Evolutionary conservation across 1,140 invertebrate species (phyloP).

Genomic region (Pachypeltis micranthus): DNA sequence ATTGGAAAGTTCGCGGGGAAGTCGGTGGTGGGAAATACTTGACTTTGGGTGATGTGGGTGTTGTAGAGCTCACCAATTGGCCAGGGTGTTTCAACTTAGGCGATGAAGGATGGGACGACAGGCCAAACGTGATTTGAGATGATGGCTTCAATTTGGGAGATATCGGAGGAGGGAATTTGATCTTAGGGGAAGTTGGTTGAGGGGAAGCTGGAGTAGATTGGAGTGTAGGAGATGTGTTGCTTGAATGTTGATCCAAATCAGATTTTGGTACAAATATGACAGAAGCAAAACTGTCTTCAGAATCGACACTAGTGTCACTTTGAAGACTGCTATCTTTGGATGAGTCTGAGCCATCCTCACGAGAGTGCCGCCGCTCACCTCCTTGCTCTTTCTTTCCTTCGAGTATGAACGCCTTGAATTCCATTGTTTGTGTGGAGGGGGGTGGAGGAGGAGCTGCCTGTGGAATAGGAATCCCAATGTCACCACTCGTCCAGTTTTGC

Average conservation of each 20-base stretch:
- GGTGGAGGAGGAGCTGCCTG: slow-evolving; percentile 16
- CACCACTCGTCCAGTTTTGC: slow-evolving; percentile 49
- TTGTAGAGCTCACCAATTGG: slow-evolving; percentile 32
- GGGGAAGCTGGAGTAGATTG: slow-evolving; percentile 37
- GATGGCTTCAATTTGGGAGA: slow-evolving; percentile 26
- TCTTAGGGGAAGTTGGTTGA: slow-evolving; percentile 45
- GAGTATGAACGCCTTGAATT: slow-evolving; percentile 30
- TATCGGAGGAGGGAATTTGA: slow-evolving; percentile 37
- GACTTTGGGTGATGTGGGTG: slow-evolving; percentile 46
- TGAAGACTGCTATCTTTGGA: slow-evolving; percentile 84
- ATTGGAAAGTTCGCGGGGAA: slow-evolving; percentile 32
- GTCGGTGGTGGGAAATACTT: slow-evolving; percentile 43
- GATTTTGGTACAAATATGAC: slow-evolving; percentile 75
- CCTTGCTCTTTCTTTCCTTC: slow-evolving; percentile 31
- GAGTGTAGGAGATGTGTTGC: slow-evolving; percentile 35
- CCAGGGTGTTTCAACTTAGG: slow-evolving; percentile 40
- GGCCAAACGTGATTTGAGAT: slow-evolving; percentile 22
- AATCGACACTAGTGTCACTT: slow-evolving; percentile 84
- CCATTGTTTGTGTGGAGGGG: slow-evolving; percentile 20
- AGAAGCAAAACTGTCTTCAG: slow-evolving; percentile 81
- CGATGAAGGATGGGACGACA: slow-evolving; percentile 53
- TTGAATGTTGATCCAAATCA: slow-evolving; percentile 43
- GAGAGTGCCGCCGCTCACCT: slow-evolving; percentile 49
- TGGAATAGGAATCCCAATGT: slow-evolving; percentile 21
- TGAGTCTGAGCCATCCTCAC: slow-evolving; percentile 78